phyloP scores from a whole-genome alignment of 2,113 vertebrate genomes.

The Cyprinodon variegatus region DNA sequence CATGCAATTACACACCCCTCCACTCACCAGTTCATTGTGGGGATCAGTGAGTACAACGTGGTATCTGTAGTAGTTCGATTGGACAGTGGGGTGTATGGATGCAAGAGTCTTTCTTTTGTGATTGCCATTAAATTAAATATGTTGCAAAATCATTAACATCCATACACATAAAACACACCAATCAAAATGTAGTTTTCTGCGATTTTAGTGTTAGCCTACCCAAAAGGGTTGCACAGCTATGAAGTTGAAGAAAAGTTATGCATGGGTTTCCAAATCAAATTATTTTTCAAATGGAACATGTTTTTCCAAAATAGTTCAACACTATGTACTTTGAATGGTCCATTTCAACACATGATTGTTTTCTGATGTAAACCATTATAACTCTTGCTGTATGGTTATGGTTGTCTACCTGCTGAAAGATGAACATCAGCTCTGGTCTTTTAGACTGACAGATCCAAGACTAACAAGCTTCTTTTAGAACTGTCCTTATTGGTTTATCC shows the following conservation, averaged over 20 bases:
- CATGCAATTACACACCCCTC: conserved; percentile 75
- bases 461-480: background rate
- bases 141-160: no score
- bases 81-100: conserved; percentile 35
- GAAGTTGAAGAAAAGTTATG: background rate
- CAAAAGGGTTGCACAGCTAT: background rate
- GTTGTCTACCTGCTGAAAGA: no score
- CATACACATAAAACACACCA: background rate
- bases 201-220: background rate
- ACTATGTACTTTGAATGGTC: no score
- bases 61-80: conserved; percentile 53
- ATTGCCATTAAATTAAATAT: conserved; percentile 4
- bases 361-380: background rate
- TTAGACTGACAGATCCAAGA: no score
- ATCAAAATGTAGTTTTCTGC: background rate
- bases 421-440: no score
- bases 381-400: no score
- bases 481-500: background rate
- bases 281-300: background rate
- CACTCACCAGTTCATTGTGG: conserved; percentile 57
- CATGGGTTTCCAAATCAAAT: background rate
- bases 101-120: conserved; percentile 28
- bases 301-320: background rate
- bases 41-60: conserved; percentile 60
- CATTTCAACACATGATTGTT: conserved; percentile 2